Evolutionary conservation across 2,797 vertebrate species (phyloP).

Genomic region (Lagocephalus sceleratus): DNA sequence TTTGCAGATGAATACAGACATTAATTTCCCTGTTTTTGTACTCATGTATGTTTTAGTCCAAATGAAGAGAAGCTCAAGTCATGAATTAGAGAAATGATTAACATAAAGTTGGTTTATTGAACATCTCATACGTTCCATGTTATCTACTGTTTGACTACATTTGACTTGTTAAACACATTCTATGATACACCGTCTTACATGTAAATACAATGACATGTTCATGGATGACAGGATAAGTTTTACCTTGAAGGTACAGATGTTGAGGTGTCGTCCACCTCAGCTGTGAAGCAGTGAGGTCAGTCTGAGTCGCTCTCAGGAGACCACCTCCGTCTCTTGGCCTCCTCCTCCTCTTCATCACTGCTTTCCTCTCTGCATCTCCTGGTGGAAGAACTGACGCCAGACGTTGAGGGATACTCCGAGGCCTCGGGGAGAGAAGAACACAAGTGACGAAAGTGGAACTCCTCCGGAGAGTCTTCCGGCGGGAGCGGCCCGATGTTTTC

Average conservation of each 20-base stretch:
- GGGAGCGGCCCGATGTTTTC: not conserved
- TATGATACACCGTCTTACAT: not conserved
- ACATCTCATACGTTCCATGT: too few species aligned
- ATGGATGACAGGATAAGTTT: not conserved
- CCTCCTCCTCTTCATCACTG: not conserved
- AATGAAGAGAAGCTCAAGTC: not conserved
- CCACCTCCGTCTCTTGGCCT: not conserved
- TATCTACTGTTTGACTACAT: too few species aligned
- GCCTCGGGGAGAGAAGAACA: not conserved
- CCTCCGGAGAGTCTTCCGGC: not conserved
- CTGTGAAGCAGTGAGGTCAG: not conserved
- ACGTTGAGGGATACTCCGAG: not conserved
- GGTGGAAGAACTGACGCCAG: not conserved
- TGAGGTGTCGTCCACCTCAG: not conserved
- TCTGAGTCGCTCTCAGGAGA: not conserved
- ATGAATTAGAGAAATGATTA: too few species aligned
- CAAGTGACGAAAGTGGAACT: not conserved
- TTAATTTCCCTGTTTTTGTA: not conserved
- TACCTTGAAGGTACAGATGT: not conserved
- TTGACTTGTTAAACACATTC: not conserved
- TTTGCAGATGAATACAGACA: too few species aligned
- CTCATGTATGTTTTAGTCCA: not conserved
- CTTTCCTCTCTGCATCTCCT: not conserved
- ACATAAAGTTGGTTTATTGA: too few species aligned
- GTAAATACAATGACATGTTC: not conserved